Conservation (phyloP, 2,888 invertebrate genomes). For the Chrysolina oricalcia region DNA sequence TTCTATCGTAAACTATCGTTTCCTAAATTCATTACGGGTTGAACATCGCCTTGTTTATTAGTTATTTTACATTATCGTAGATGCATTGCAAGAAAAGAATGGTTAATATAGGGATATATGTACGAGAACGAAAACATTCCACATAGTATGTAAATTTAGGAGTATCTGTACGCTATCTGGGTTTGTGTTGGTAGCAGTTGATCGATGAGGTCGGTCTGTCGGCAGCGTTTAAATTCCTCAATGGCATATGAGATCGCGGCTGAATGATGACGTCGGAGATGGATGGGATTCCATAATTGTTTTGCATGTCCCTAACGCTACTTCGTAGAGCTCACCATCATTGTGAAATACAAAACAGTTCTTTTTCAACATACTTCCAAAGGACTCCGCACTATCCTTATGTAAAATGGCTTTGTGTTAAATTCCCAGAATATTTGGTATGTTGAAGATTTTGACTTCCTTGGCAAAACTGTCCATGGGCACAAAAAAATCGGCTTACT, state of each 20-base stretch:
- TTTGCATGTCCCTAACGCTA: conserved; percentile 36
- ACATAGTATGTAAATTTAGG: neutral
- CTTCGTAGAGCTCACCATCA: conserved; percentile 30
- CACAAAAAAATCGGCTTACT: no score
- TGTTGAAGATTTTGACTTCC: no score
- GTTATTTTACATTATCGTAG: no score
- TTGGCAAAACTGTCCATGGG: no score
- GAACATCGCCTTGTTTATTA: no score
- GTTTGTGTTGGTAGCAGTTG: conserved; percentile 50
- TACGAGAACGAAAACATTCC: neutral
- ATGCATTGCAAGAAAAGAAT: no score
- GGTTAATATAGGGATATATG: no score
- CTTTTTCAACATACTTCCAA: neutral
- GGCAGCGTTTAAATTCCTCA: conserved; percentile 42
- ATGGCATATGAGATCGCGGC: conserved; percentile 35
- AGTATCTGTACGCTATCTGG: conserved; percentile 27
- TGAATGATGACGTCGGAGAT: conserved; percentile 37
- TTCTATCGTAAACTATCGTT: no score
- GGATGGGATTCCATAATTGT: conserved; percentile 39
- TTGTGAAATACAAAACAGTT: neutral
- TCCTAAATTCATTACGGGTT: no score
- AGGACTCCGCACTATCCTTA: no score
- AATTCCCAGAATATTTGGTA: no score
- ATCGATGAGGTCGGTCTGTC: conserved; percentile 50
- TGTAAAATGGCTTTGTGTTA: no score